These are phyloP conservation scores for Pyrrhia umbra DNA, from an alignment of 2,888 invertebrate genomes.

Conservation along the genomic window DNA sequence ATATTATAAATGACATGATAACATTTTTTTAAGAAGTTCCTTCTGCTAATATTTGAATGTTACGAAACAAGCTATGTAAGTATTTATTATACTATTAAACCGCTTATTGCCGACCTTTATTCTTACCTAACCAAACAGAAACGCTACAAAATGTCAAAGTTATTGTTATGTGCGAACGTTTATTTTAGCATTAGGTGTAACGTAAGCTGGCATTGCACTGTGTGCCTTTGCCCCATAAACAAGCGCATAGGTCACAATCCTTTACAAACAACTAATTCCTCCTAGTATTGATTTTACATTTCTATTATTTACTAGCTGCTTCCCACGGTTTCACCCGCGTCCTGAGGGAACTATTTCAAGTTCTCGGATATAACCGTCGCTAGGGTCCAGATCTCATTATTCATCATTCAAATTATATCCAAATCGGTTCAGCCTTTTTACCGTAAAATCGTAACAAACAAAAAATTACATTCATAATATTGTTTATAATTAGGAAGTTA, in stretches of 20 bases:
- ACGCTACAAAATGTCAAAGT: conserved; percentile 40
- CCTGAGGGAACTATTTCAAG: neutral
- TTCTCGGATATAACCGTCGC: no score
- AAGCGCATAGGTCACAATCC: conserved; percentile 35
- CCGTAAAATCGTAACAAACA: no score
- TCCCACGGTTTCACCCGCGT: no score
- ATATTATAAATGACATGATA: no score
- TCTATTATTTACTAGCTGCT: conserved; percentile 17
- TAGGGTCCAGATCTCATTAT: no score
- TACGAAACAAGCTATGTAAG: neutral
- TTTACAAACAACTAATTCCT: conserved; percentile 46
- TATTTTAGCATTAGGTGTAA: conserved; percentile 23
- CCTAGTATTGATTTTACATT: conserved; percentile 17
- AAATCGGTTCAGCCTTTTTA: no score
- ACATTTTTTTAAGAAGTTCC: no score
- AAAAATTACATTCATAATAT: no score
- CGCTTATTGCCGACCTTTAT: conserved; percentile 5
- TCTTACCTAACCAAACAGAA: conserved; percentile 32
- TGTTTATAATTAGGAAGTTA: no score
- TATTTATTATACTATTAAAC: neutral
- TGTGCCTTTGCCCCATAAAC: conserved; percentile 29
- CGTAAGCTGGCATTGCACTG: conserved; percentile 26
- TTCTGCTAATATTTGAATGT: no score
- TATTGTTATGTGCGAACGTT: conserved; percentile 38
- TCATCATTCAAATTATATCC: no score